Conservation (phyloP, 1,140 invertebrate genomes). For the Zaprionus davidi region DNA sequence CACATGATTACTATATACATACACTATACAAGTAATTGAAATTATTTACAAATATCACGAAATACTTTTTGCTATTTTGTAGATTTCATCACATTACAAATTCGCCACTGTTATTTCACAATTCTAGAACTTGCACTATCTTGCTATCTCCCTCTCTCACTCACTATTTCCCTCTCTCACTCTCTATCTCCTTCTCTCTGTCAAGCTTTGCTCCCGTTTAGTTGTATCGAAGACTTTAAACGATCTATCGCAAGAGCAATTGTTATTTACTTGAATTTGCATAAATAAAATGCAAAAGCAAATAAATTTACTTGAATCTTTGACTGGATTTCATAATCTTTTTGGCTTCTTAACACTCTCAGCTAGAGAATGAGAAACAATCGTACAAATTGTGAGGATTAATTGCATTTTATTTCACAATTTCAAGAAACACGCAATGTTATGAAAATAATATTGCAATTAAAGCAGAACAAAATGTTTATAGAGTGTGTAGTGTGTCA, state of each 20-base stretch:
- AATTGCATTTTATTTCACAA: constrained; percentile 8
- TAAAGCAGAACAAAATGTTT: background rate
- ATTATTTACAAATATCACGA: background rate
- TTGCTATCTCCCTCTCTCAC: background rate
- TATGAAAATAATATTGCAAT: constrained; percentile 12
- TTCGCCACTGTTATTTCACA: background rate
- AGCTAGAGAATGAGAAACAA: background rate
- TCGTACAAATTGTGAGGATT: background rate
- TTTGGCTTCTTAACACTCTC: background rate
- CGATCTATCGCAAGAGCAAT: background rate
- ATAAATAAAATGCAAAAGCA: too few species aligned
- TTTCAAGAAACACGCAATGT: background rate
- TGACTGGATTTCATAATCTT: background rate
- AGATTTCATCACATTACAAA: constrained; percentile 15
- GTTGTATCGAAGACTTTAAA: background rate
- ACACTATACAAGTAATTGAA: background rate
- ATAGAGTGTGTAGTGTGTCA: background rate
- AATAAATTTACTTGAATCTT: background rate
- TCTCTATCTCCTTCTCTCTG: background rate
- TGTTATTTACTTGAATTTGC: background rate
- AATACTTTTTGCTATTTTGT: background rate
- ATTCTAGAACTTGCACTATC: background rate
- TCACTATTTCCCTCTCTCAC: background rate
- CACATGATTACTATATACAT: background rate
- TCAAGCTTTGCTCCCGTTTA: background rate